Conservation (phyloP, 2,113 vertebrate genomes). For the Malurus elegans region DNA sequence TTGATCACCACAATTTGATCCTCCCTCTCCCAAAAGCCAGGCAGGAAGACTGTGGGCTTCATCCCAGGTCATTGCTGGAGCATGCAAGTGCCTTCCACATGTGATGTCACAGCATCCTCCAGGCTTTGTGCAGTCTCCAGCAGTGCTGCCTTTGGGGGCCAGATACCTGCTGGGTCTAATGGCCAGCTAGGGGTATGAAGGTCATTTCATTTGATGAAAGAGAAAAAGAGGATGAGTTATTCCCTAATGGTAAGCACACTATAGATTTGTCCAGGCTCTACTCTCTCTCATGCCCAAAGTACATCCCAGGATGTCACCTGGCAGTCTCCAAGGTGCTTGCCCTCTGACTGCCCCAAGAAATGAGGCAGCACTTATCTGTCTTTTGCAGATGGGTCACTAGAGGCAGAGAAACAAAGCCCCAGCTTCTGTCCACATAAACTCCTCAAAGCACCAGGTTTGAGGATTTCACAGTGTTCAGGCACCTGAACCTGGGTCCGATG, state of each 20-base stretch:
- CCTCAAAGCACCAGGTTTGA: neutral
- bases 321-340: neutral
- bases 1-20: neutral
- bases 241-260: fast-evolving
- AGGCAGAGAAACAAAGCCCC: neutral
- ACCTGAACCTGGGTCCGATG: neutral
- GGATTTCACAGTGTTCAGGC: neutral
- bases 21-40: neutral
- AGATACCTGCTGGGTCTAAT: neutral
- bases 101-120: neutral
- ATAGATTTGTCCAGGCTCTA: neutral
- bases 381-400: neutral
- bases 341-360: neutral
- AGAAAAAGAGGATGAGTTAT: neutral
- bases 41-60: neutral
- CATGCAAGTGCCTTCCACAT: neutral
- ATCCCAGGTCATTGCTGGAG: neutral
- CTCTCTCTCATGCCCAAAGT: neutral
- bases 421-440: neutral
- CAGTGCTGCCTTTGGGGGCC: neutral
- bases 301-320: neutral
- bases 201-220: neutral
- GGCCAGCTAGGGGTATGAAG: neutral
- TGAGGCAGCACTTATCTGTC: neutral
- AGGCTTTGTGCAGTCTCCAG: neutral